Percentiles rank a stretch among this genome's conserved stretches.
These are phyloP conservation scores for Tachuris rubrigastra DNA, from an alignment of 2,113 vertebrate genomes.

Conservation along the genomic window DNA sequence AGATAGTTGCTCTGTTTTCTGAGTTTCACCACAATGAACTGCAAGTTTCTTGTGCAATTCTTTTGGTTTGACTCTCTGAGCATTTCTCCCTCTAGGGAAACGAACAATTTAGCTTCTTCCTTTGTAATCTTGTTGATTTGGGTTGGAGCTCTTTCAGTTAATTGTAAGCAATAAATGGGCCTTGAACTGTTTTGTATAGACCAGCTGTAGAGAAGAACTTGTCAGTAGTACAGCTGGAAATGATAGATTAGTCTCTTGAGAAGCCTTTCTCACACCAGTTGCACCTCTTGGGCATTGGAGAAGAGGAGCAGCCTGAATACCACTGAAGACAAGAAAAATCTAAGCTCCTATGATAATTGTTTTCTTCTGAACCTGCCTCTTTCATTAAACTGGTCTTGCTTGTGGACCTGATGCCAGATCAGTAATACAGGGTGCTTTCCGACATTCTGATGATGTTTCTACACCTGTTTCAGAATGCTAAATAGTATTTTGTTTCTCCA, in stretches of 20 bases:
- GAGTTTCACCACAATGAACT: background rate
- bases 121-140: constrained; percentile 13
- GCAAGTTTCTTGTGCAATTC: background rate
- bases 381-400: background rate
- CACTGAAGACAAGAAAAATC: background rate
- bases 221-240: background rate
- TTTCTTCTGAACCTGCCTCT: background rate
- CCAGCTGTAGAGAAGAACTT: background rate
- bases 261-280: background rate
- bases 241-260: background rate
- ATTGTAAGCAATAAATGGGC: background rate
- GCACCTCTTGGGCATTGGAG: background rate
- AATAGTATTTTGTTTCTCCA: background rate
- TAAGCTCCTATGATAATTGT: background rate
- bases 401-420: background rate
- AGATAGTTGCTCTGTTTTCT: background rate
- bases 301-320: background rate
- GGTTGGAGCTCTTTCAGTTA: background rate
- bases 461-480: background rate
- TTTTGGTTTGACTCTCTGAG: background rate
- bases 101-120: background rate
- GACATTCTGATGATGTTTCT: background rate
- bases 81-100: background rate
- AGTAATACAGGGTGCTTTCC: background rate
- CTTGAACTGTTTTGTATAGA: background rate